Evolutionary conservation across 2,888 invertebrate species (phyloP), one percentile per base, ranked within the genome.

Genomic region (Tetragonula carbonaria): DNA sequence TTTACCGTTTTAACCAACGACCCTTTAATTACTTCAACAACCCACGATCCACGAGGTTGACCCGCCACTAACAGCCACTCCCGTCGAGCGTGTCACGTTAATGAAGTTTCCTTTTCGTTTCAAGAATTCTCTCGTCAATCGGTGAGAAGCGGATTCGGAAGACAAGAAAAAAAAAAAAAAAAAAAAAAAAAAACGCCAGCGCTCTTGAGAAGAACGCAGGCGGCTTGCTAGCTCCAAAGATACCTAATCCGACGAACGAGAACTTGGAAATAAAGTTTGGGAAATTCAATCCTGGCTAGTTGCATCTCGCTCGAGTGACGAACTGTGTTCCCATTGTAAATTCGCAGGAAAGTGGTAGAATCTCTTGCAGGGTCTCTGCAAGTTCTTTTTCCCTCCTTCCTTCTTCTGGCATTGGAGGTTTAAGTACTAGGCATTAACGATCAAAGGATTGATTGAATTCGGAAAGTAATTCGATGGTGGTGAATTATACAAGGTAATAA

Each of bases 21-120:
- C 53, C 67, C 38, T 80, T 73, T 82, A 82, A 82, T 82, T 80
- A 73, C 80, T 62, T 59, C 45, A 53, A 72, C 51, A 23, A 72
- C 66, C n/a, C 55, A 53, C 23, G n/a, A 21, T 33, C 16, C 45
- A 53, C 53, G 33, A 51, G 63, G 67, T 73, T 45, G 50, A 50
- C 38, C 38, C 16, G n/a, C n/a, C 8, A 62, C 38, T 28, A 23
- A 33, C 72, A 53, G 67, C n/a, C 67, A 23, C 57, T 51, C 38
- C 23, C 23, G 38, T 21, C 50, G 28, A 79, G 16, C 28, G 18
- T 66, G 23, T 28, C n/a, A n/a, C n/a, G 38, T 74, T 78, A 73
- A 73, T 28, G 18, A 73, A n/a, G 23, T 72, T 72, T 50, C 4
- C 59, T 18, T 59, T 59, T 23, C 13, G 14, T 18, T 23, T 62